Evolutionary conservation across 2,113 vertebrate genomes (phyloP).

Genomic region (Lonchura striata): DNA sequence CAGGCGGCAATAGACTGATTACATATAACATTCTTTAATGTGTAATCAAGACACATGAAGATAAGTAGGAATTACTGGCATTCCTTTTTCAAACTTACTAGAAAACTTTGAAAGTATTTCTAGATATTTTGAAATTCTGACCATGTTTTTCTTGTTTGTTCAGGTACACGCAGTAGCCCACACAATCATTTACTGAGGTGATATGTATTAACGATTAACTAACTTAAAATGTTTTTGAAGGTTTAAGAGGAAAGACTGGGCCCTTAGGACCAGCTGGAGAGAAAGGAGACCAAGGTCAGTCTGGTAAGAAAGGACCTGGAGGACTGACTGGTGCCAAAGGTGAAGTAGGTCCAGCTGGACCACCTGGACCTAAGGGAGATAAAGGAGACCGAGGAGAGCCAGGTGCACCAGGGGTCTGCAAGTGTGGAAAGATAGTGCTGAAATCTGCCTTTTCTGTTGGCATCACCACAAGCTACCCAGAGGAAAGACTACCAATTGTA

Average conservation of each 20-base stretch:
- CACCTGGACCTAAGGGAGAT: constrained; percentile 82
- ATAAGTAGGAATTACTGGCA: neutral
- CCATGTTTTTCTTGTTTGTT: neutral
- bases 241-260: constrained; percentile 88
- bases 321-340: constrained; percentile 82
- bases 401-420: constrained; percentile 85
- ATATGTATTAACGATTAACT: constrained; percentile 6
- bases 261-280: constrained; percentile 85
- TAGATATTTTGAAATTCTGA: neutral
- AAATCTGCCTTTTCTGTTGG: constrained; percentile 95
- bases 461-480: constrained; percentile 95
- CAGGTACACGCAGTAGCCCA: constrained; percentile 11
- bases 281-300: constrained; percentile 87
- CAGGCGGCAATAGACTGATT: neutral
- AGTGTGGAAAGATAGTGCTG: constrained; percentile 88
- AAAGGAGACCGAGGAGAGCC: constrained; percentile 82
- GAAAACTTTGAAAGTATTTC: neutral
- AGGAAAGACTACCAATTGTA: constrained; percentile 87
- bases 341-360: constrained; percentile 77
- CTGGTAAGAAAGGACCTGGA: constrained; percentile 87
- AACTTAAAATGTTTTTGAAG: constrained; percentile 77
- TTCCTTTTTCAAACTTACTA: neutral
- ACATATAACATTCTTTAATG: neutral
- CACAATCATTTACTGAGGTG: neutral
- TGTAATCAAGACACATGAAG: neutral